Percentiles rank a stretch among this genome's conserved stretches.
Conservation (phyloP, 2,113 vertebrate species). For the Tragelaphus strepsiceros region DNA sequence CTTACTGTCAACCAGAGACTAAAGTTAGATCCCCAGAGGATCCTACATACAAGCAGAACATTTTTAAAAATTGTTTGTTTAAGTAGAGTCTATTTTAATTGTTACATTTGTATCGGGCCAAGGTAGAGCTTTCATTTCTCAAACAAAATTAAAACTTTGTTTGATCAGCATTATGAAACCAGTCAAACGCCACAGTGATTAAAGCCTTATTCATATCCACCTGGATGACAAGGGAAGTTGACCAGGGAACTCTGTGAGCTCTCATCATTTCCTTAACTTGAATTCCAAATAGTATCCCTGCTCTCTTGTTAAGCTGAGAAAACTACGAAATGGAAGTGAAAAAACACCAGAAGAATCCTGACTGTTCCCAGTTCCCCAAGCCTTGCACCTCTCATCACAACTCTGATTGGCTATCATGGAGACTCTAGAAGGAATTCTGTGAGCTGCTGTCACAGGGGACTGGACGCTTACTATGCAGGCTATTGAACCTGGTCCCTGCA, state of each 20-base stretch:
- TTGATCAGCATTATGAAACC: slow-evolving; percentile 35
- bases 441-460: background rate
- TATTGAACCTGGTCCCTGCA: background rate
- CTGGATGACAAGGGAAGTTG: background rate
- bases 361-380: background rate
- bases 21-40: background rate
- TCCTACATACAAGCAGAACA: background rate
- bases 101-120: background rate
- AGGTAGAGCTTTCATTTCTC: slow-evolving; percentile 3
- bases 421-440: background rate
- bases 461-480: background rate
- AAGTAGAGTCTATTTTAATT: slow-evolving; percentile 11
- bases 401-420: background rate
- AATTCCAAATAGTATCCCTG: background rate
- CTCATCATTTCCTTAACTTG: background rate
- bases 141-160: slow-evolving; percentile 52
- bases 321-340: background rate
- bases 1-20: slow-evolving; percentile 43
- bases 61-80: slow-evolving; percentile 9
- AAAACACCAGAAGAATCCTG: background rate
- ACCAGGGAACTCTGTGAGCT: background rate
- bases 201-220: background rate
- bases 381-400: background rate
- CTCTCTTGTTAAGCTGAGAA: background rate
- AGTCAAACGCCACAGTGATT: background rate